These are phyloP conservation scores for Caprella mutica DNA, from an alignment of 2,888 invertebrate species.

Conservation along the genomic window DNA sequence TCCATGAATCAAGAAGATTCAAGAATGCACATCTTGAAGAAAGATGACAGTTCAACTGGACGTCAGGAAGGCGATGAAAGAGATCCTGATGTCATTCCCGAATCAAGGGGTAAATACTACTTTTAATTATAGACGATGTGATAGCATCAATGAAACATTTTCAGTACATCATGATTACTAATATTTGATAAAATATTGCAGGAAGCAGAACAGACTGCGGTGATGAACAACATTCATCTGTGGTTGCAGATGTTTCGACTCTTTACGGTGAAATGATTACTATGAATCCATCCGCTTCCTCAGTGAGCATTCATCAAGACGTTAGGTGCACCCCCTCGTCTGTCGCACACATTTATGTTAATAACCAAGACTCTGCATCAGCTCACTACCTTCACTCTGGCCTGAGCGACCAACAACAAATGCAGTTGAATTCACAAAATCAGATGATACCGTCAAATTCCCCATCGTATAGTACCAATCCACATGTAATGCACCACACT, in stretches of 20 bases:
- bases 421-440: too few relatives aligned
- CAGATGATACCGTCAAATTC: too few relatives aligned
- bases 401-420: too few relatives aligned
- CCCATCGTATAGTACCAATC: too few relatives aligned
- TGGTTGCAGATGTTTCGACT: constrained; percentile 29
- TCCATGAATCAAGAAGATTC: constrained; percentile 28
- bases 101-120: constrained; percentile 24
- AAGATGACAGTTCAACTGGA: constrained; percentile 30
- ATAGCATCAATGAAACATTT: neutral
- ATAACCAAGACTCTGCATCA: too few relatives aligned
- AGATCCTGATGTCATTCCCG: constrained; percentile 33
- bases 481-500: too few relatives aligned
- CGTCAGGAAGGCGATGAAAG: constrained; percentile 30
- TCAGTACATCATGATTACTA: neutral
- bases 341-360: too few relatives aligned
- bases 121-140: neutral
- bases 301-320: too few relatives aligned
- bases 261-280: constrained; percentile 28
- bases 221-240: constrained; percentile 11
- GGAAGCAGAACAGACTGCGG: constrained; percentile 23
- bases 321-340: too few relatives aligned
- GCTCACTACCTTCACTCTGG: too few relatives aligned
- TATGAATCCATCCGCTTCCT: neutral
- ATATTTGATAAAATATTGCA: constrained; percentile 6
- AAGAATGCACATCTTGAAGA: constrained; percentile 30